Percentiles rank a stretch among this genome's conserved stretches.
Conservation (phyloP, 1,140 invertebrate genomes). For the Aphelinus atriplicis region DNA sequence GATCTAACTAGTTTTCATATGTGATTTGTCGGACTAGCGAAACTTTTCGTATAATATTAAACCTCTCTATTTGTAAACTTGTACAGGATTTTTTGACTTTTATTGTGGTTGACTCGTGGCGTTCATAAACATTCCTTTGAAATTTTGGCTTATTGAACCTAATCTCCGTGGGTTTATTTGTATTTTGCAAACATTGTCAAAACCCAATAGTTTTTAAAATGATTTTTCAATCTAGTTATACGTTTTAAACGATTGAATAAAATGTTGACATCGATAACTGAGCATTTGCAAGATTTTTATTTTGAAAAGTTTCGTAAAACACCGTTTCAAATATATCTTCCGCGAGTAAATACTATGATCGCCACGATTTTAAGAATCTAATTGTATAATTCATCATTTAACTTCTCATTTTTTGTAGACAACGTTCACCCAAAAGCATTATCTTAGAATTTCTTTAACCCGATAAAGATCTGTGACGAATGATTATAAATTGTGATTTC, state of each 20-base stretch:
- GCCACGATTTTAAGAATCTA: constrained; percentile 17
- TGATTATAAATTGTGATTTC: constrained; percentile 3
- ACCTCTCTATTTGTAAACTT: constrained; percentile 33
- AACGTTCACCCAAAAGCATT: background rate
- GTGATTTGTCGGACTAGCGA: constrained; percentile 29
- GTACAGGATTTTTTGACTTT: constrained; percentile 36
- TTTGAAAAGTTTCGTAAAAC: constrained; percentile 7
- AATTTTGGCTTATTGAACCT: background rate
- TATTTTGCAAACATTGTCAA: background rate
- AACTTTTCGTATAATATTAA: constrained; percentile 32
- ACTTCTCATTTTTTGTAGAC: constrained; percentile 7
- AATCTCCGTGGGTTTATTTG: background rate
- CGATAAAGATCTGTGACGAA: background rate
- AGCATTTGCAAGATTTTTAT: background rate
- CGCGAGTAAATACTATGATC: constrained; percentile 9
- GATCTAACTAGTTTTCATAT: constrained; percentile 32
- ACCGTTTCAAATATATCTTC: background rate
- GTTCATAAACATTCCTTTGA: constrained; percentile 28
- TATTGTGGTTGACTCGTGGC: constrained; percentile 24
- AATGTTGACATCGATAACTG: background rate
- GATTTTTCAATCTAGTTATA: too few relatives aligned
- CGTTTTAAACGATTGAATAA: background rate
- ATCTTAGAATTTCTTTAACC: constrained; percentile 5
- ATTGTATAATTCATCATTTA: constrained; percentile 28
- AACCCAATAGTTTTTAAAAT: background rate